phyloP scores from a whole-genome alignment of 2,888 invertebrate species.

The Stenoptilia bipunctidactyla region DNA sequence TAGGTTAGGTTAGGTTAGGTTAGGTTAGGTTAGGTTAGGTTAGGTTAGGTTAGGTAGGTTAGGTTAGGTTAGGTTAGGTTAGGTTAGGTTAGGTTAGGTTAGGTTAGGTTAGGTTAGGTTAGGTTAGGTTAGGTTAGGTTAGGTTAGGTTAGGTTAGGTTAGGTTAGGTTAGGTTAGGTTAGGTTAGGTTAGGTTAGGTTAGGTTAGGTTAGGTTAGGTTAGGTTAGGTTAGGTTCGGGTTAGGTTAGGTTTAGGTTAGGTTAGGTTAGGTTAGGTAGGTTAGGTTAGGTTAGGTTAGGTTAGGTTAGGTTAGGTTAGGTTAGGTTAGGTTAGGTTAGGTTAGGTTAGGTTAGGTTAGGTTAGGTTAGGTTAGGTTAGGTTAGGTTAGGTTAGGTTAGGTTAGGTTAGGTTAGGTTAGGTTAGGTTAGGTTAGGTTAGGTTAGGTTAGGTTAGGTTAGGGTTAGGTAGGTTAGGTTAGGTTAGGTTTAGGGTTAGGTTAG shows the following conservation, averaged over 20 bases:
- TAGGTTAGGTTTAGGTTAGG: conserved; percentile 17
- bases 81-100: conserved; percentile 11
- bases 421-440: no score
- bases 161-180: conserved; percentile 18
- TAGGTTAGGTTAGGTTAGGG: no score
- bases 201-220: conserved; percentile 19
- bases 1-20: conserved; percentile 14
- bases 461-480: no score
- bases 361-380: no score
- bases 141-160: conserved; percentile 15
- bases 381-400: no score
- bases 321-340: no score
- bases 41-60: conserved; percentile 9
- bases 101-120: conserved; percentile 11
- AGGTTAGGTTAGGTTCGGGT: conserved; percentile 19
- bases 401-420: no score
- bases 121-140: conserved; percentile 17
- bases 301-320: no score
- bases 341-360: no score
- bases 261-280: no score
- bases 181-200: conserved; percentile 17
- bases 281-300: no score
- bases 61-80: conserved; percentile 13
- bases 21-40: conserved; percentile 13
- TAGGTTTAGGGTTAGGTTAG: no score